Base-by-base conservation (phyloP, 1,140 invertebrate species). In the Conopomorpha cramerella region DNA sequence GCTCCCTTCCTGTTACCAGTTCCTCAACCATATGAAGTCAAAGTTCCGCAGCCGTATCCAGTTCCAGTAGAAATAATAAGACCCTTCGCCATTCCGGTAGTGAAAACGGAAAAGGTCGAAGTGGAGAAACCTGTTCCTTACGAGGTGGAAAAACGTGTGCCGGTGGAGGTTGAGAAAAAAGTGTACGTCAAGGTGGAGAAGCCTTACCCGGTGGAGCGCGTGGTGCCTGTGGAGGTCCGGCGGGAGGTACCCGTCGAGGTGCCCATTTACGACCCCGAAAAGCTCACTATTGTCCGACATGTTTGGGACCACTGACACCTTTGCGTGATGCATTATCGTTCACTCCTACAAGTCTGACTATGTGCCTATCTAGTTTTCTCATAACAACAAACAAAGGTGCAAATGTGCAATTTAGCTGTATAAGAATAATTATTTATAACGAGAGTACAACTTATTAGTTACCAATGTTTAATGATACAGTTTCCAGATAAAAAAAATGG, bases 41-140 rank as follows among this genome's bases (percentile, higher is more conserved):
- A 55, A 38, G 43, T 54, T 7, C 51, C 54, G 2, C 46, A 55
- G 7, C 47, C 51, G 3, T 53, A 47, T 34, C 38, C 50, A 13
- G 45, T 52, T 10, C 51, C 51, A 10, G 14, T 52, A 6, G 49
- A 59, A 39, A 41, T 52, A 13, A 26, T 50, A 2, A 60, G 39
- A 46, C 51, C 36, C 15, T 33, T 51, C 18, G 40, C 57, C n/a
- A 28, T 47, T 8, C 46, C 49, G 10, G 29, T 46, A 19, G 32
- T 43, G 14, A 48, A 45, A 29, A 39, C 39, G 12, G 37, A 53
- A 36, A 46, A 45, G 29, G 27, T 34, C 3, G 48, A 55, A 45
- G 38, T 36, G 8, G 41, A 45, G 30, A 49, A 31, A 25, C 37
- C 42, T 4, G 43, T 38, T 2, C 49, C 46, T 19, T 8, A 35